phyloP scores from a whole-genome alignment of 2,888 invertebrate genomes.

The Scotopteryx bipunctaria region DNA sequence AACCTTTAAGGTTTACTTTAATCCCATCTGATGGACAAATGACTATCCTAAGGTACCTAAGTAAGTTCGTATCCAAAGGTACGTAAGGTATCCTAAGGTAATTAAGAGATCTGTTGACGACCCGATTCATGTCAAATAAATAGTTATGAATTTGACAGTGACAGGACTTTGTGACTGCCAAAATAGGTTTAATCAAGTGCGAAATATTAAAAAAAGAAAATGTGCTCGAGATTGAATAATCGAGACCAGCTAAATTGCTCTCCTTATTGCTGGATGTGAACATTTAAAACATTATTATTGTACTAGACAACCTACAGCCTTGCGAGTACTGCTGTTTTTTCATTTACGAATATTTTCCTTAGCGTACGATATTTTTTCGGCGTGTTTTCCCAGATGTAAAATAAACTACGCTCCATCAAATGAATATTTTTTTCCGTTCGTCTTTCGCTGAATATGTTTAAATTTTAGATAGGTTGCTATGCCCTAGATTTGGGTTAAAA shows the following conservation, averaged over 20 bases:
- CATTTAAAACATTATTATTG: slow-evolving; percentile 29
- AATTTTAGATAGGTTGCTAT: slow-evolving; percentile 16
- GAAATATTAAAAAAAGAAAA: too few species aligned
- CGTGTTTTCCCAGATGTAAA: slow-evolving; percentile 81
- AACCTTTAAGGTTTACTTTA: too few species aligned
- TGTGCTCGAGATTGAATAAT: too few species aligned
- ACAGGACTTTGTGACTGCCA: too few species aligned
- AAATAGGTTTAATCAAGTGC: too few species aligned
- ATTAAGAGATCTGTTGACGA: too few species aligned
- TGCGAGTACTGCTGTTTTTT: slow-evolving; percentile 77
- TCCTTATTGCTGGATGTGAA: slow-evolving; percentile 8
- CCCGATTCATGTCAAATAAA: too few species aligned
- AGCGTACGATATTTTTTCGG: slow-evolving; percentile 80
- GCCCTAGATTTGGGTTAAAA: background rate
- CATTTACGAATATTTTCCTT: slow-evolving; percentile 83
- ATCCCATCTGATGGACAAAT: too few species aligned
- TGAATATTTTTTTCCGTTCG: slow-evolving; percentile 70
- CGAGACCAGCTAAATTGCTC: background rate
- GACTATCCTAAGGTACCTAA: too few species aligned
- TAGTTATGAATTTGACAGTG: too few species aligned
- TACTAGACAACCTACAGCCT: slow-evolving; percentile 52
- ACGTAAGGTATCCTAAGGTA: too few species aligned
- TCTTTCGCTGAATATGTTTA: slow-evolving; percentile 34
- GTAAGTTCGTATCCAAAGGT: too few species aligned
- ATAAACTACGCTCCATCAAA: slow-evolving; percentile 82